Percentiles rank a stretch among this genome's conserved stretches.
Conservation (phyloP, 92 coral and sea anemone species). For the Parazoanthus swiftii region DNA sequence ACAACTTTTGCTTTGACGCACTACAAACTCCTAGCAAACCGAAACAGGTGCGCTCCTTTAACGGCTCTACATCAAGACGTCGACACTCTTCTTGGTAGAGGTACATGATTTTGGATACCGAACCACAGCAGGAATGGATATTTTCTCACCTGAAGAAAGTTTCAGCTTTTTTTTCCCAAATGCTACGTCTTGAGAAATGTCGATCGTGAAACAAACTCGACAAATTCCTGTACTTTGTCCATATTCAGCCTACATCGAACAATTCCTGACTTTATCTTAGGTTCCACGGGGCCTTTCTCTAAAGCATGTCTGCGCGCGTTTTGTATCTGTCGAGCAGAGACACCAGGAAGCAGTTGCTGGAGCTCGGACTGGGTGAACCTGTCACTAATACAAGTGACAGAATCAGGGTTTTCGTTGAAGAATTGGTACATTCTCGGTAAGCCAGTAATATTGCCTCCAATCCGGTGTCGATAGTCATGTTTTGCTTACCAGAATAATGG, state of each 20-base stretch:
- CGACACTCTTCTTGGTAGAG: constrained; percentile 44
- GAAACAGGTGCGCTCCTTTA: constrained; percentile 53
- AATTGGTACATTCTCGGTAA: constrained; percentile 37
- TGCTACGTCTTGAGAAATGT: constrained; percentile 54
- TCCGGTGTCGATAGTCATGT: constrained; percentile 39
- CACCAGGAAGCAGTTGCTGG: constrained; percentile 54
- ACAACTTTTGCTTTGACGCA: constrained; percentile 61
- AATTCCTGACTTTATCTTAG: constrained; percentile 11
- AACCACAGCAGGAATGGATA: constrained; percentile 60
- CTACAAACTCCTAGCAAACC: constrained; percentile 47
- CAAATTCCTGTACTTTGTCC: constrained; percentile 45
- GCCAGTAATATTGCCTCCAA: constrained; percentile 55
- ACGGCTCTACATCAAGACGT: constrained; percentile 14
- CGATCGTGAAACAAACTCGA: constrained; percentile 53
- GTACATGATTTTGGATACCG: constrained; percentile 42
- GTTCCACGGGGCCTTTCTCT: constrained; percentile 41
- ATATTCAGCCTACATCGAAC: constrained; percentile 46
- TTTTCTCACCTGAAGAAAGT: constrained; percentile 44
- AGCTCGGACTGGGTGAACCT: constrained; percentile 48
- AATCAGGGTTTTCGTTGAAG: constrained; percentile 51
- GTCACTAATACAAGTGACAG: constrained; percentile 47
- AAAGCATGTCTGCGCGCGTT: constrained; percentile 51
- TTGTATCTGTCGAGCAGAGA: constrained; percentile 51
- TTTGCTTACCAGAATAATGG: constrained; percentile 4
- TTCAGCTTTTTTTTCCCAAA: constrained; percentile 53